phyloP scores from a whole-genome alignment of 2,888 invertebrate genomes.

The Odontothrips loti region DNA sequence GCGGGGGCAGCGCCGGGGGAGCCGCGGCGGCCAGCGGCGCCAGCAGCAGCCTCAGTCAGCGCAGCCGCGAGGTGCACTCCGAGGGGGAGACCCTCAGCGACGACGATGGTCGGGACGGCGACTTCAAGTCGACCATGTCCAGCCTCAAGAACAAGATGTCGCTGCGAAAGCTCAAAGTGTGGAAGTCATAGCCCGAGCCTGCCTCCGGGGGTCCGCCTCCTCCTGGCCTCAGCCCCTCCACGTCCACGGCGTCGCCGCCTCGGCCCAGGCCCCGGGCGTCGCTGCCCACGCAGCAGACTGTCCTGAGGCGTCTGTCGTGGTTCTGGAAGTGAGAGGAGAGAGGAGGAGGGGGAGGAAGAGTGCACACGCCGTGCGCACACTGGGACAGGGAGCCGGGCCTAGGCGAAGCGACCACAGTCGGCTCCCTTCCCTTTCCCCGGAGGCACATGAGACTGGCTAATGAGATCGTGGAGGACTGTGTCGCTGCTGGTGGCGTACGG shows the following conservation, averaged over 20 bases:
- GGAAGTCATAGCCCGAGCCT: conserved; percentile 62
- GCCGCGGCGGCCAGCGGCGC: conserved; percentile 43
- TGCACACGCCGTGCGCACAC: background rate
- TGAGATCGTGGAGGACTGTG: background rate
- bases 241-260: conserved; percentile 28
- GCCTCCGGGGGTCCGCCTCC: conserved; percentile 35
- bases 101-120: conserved; percentile 58
- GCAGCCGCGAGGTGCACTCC: conserved; percentile 64
- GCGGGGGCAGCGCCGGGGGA: conserved; percentile 39
- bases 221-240: conserved; percentile 24
- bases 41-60: conserved; percentile 48
- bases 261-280: conserved; percentile 2
- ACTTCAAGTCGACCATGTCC: conserved; percentile 68
- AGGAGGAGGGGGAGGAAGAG: background rate
- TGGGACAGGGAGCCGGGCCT: background rate
- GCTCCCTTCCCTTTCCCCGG: background rate
- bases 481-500: background rate
- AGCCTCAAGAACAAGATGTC: conserved; percentile 71
- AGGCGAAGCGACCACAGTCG: too few relatives aligned
- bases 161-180: conserved; percentile 69
- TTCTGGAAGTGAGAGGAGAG: conserved; percentile 17
- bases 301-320: background rate
- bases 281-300: conserved; percentile 2
- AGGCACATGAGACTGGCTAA: background rate
- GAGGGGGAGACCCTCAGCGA: conserved; percentile 67